These are phyloP conservation scores for Latrodectus geometricus DNA, from an alignment of 1,140 invertebrate species.

Conservation along the genomic window DNA sequence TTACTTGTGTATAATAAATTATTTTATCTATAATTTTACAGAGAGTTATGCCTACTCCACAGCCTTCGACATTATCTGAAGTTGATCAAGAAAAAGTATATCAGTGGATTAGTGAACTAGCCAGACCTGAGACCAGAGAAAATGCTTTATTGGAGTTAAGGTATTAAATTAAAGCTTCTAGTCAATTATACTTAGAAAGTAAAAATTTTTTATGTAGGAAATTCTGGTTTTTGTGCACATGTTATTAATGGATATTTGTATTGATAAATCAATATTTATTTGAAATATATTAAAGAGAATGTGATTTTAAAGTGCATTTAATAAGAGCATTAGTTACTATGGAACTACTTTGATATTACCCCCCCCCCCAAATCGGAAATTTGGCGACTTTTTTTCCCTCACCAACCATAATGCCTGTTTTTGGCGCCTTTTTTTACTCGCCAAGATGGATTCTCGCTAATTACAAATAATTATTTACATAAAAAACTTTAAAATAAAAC, in stretches of 20 bases:
- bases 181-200: too few relatives aligned
- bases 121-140: constrained; percentile 93
- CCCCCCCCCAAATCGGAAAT: too few relatives aligned
- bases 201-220: background rate
- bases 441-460: too few relatives aligned
- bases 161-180: constrained; percentile 67
- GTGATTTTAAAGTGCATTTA: background rate
- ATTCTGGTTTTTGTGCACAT: background rate
- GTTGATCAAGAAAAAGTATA: constrained; percentile 88
- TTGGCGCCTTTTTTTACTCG: too few relatives aligned
- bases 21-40: constrained; percentile 3
- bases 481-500: too few relatives aligned
- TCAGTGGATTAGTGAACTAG: constrained; percentile 95
- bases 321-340: too few relatives aligned
- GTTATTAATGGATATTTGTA: background rate
- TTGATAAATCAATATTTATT: background rate
- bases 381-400: too few relatives aligned
- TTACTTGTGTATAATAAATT: background rate
- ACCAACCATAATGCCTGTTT: too few relatives aligned
- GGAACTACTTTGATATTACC: too few relatives aligned
- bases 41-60: constrained; percentile 49
- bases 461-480: too few relatives aligned
- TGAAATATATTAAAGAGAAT: background rate
- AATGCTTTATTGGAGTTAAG: constrained; percentile 93
- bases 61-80: constrained; percentile 61